A percentile compares a stretch with the other conserved stretches of the same genome.
Evolutionary conservation across 2,113 vertebrate genomes (phyloP).

Genomic region (Myrmecophaga tridactyla): DNA sequence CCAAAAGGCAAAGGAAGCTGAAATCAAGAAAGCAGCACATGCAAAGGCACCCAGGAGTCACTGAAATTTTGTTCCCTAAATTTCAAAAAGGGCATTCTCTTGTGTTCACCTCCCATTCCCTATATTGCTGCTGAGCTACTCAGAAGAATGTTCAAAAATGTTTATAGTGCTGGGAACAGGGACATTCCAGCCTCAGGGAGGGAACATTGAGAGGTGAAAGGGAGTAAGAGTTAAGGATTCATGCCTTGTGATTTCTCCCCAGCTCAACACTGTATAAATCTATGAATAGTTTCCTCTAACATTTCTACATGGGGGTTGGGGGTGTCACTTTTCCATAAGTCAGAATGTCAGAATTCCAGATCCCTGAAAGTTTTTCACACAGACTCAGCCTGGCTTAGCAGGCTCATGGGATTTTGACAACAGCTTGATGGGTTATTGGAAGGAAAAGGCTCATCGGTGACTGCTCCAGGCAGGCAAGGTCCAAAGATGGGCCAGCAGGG

Average conservation of each 20-base stretch:
- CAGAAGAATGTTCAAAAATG: background rate
- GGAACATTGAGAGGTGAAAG: accelerated
- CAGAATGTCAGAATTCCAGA: background rate
- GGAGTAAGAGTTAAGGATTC: background rate
- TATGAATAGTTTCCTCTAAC: background rate
- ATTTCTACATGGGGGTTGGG: too few relatives aligned
- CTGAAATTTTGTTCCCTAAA: background rate
- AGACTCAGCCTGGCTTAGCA: background rate
- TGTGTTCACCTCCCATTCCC: background rate
- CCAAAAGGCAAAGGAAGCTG: background rate
- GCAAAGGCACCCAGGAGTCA: background rate
- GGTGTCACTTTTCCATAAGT: background rate
- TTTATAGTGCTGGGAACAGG: background rate
- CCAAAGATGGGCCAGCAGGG: background rate
- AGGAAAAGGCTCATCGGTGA: background rate
- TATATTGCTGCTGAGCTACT: background rate
- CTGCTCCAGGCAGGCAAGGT: background rate
- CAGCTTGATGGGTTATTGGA: background rate
- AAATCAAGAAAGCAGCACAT: background rate
- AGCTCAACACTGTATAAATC: background rate
- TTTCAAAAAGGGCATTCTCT: background rate
- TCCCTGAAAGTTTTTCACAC: background rate
- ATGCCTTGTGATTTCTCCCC: background rate
- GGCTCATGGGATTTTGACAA: background rate
- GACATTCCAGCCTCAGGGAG: background rate